Evolutionary conservation across 2,797 vertebrate genomes (phyloP), one percentile per base, ranked within the genome.

Genomic region (Dendrocincla tyrannina): DNA sequence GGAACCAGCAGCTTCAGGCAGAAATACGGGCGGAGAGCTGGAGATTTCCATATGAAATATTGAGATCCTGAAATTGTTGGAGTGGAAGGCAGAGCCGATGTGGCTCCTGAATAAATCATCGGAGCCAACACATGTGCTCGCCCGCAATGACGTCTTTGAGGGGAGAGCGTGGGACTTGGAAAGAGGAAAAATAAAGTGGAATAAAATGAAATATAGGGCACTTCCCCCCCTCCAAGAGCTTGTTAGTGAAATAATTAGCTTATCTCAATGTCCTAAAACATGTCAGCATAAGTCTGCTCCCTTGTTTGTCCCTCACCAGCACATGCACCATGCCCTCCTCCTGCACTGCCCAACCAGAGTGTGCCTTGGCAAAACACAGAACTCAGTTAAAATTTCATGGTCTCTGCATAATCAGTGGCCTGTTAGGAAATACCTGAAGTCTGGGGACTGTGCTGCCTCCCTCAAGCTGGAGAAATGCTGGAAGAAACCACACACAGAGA

Each of bases 21-120:
- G 94, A 88, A 90, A 83, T 0, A 85, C 60, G 91, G 92, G 69
- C 95, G 91, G 90, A 50, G 58, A 89, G 79, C 91, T 93, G 76
- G 86, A 97, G 96, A 87, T 91, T 93, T 95, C 87, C 79, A 6
- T 82, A 94, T 97, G 44, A 97, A 97, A 98, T 97, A 97, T 96
- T 96, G 96, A 97, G 93, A 47, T 49, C 7, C 33, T 19, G 88
- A 80, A 95, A 63, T 35, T 4, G 4, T 11, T 41, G 23, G 73
- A 79, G 96, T 59, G 62, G 50, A 84, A 96, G 81, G 87, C 84
- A 88, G 95, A 63, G 72, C 62, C 0, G 16, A 1, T 28, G 81
- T n/a, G 63, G 80, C 77, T 94, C 13, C 91, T 93, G 93, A 97
- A 98, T 97, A 96, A 98, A 93, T 97, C 95, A 98, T 97, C 0